Evolutionary conservation across 2,888 invertebrate genomes (phyloP).

Genomic region (Theristus sp.): DNA sequence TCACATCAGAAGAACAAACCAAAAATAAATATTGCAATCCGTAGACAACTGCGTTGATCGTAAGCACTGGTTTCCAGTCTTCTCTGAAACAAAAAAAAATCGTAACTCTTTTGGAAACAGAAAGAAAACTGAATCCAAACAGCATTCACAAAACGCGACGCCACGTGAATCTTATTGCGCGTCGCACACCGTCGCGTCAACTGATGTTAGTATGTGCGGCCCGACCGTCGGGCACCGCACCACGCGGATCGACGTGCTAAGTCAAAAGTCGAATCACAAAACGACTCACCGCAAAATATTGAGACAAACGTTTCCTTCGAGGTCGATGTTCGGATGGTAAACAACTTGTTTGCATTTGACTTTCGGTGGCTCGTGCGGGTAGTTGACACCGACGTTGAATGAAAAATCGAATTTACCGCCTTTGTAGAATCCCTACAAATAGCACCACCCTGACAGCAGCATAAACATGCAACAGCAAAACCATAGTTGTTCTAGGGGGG

Average conservation of each 20-base stretch:
- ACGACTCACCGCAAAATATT: conserved; percentile 55
- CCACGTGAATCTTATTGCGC: too few relatives aligned
- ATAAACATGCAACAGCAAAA: too few relatives aligned
- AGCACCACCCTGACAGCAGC: not conserved
- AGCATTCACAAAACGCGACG: too few relatives aligned
- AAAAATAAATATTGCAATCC: conserved; percentile 89
- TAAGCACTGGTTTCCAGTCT: conserved; percentile 97
- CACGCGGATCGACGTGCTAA: not conserved
- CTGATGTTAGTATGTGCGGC: too few relatives aligned
- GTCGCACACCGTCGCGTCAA: too few relatives aligned
- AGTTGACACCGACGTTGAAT: conserved; percentile 90
- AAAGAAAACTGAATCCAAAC: too few relatives aligned
- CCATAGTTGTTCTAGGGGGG: not conserved
- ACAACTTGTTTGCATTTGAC: conserved; percentile 94
- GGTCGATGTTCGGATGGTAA: conserved; percentile 93
- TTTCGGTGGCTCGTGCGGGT: conserved; percentile 94
- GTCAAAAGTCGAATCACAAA: not conserved
- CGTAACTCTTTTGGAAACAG: too few relatives aligned
- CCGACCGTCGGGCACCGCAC: too few relatives aligned
- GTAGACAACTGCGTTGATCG: conserved; percentile 90
- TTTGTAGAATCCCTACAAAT: conserved; percentile 62
- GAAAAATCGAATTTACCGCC: conserved; percentile 84
- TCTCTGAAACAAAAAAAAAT: conserved; percentile 42
- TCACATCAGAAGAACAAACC: conserved; percentile 49
- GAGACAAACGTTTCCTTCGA: conserved; percentile 89